These are phyloP conservation scores for Hirudinaria manillensis DNA, from an alignment of 2,888 invertebrate genomes.

Conservation along the genomic window DNA sequence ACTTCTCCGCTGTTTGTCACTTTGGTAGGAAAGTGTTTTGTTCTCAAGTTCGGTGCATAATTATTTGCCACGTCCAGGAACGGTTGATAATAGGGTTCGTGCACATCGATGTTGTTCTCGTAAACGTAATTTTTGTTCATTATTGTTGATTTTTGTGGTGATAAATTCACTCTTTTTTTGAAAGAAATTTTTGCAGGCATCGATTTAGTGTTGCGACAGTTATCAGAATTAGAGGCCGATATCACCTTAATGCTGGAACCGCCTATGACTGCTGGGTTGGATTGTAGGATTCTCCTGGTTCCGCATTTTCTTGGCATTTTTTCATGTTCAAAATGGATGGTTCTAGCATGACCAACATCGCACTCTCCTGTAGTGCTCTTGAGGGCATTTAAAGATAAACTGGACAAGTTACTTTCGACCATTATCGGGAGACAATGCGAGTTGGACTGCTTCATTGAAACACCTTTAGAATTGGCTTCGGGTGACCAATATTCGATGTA, in stretches of 20 bases:
- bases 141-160: too few relatives aligned
- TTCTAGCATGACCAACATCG: not conserved
- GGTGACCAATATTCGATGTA: constrained; percentile 12
- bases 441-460: not conserved
- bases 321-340: not conserved
- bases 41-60: not conserved
- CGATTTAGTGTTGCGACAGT: not conserved
- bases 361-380: not conserved
- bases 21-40: not conserved
- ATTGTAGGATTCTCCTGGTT: not conserved
- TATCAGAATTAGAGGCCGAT: not conserved
- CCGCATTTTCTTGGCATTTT: not conserved
- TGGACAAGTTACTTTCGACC: not conserved
- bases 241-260: not conserved
- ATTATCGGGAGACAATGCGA: not conserved
- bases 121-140: too few relatives aligned
- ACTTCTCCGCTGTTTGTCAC: not conserved
- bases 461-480: not conserved
- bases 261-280: not conserved
- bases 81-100: not conserved
- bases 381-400: too few relatives aligned
- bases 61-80: not conserved
- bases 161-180: too few relatives aligned
- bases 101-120: too few relatives aligned
- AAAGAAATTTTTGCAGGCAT: not conserved